Conservation (phyloP, 2,888 invertebrate species). For the Tenthredo scrophulariae region DNA sequence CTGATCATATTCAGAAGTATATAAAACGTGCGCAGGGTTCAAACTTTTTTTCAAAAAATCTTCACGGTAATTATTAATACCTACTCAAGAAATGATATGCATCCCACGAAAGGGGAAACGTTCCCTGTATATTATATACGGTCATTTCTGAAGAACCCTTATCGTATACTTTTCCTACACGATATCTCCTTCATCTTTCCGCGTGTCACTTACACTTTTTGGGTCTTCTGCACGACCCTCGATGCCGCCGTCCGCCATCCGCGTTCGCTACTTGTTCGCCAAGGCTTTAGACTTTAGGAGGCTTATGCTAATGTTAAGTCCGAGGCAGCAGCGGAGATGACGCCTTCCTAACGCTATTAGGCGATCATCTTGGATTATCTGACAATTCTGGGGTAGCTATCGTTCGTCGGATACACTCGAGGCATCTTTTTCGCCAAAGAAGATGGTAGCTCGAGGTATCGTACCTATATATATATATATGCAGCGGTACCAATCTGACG, state of each 20-base stretch:
- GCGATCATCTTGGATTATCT: constrained; percentile 78
- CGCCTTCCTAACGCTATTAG: constrained; percentile 78
- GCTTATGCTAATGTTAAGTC: constrained; percentile 76
- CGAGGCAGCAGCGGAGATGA: constrained; percentile 69
- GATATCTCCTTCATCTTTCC: not conserved
- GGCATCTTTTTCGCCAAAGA: constrained; percentile 44
- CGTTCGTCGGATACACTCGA: constrained; percentile 64
- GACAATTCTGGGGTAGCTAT: constrained; percentile 69
- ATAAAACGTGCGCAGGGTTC: not conserved
- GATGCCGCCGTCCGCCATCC: constrained; percentile 67
- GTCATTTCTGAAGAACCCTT: not conserved
- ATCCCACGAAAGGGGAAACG: not conserved
- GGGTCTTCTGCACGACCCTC: constrained; percentile 75
- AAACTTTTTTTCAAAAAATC: too few species aligned
- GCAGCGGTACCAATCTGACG: constrained; percentile 47
- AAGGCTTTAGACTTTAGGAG: constrained; percentile 53
- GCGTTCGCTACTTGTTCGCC: constrained; percentile 46
- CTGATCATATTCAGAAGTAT: not conserved
- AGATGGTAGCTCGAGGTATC: not conserved
- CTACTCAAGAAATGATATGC: too few species aligned
- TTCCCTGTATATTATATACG: not conserved
- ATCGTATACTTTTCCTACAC: not conserved
- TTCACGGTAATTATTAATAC: not conserved
- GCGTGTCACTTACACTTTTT: constrained; percentile 68
- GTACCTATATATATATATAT: too few species aligned